phyloP scores from a whole-genome alignment of 2,797 vertebrate species.

The Pseudopleuronectes americanus region DNA sequence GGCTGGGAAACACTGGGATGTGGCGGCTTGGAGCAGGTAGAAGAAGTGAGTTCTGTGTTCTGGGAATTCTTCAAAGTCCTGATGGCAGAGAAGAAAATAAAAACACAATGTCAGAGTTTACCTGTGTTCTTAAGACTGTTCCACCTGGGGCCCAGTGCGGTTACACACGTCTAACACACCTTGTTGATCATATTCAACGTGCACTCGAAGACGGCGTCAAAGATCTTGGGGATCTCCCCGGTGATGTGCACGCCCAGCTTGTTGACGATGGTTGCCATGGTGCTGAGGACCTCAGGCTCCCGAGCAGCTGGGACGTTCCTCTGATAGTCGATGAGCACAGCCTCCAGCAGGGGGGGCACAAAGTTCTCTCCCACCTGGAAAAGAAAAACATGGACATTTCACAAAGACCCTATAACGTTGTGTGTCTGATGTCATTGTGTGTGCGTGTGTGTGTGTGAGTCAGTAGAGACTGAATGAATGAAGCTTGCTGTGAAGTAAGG shows the following conservation, averaged over 20 bases:
- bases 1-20: constrained; percentile 96
- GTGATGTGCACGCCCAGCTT: constrained; percentile 97
- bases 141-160: not conserved
- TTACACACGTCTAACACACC: constrained; percentile 68
- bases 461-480: too few relatives aligned
- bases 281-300: constrained; percentile 98
- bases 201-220: constrained; percentile 98
- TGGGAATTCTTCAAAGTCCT: constrained; percentile 98
- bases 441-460: too few relatives aligned
- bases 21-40: constrained; percentile 95
- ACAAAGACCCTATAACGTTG: too few relatives aligned
- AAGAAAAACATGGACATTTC: not conserved
- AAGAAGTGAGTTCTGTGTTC: constrained; percentile 98
- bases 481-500: too few relatives aligned
- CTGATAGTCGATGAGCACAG: constrained; percentile 98
- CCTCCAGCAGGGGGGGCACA: constrained; percentile 95
- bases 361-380: constrained; percentile 95
- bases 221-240: constrained; percentile 98
- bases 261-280: constrained; percentile 99
- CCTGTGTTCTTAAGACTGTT: not conserved
- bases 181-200: constrained; percentile 99
- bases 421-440: too few relatives aligned
- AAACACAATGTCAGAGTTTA: not conserved
- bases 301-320: constrained; percentile 96
- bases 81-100: not conserved